phyloP scores from a whole-genome alignment of 2,888 invertebrate genomes.

The Tipula helvola region DNA sequence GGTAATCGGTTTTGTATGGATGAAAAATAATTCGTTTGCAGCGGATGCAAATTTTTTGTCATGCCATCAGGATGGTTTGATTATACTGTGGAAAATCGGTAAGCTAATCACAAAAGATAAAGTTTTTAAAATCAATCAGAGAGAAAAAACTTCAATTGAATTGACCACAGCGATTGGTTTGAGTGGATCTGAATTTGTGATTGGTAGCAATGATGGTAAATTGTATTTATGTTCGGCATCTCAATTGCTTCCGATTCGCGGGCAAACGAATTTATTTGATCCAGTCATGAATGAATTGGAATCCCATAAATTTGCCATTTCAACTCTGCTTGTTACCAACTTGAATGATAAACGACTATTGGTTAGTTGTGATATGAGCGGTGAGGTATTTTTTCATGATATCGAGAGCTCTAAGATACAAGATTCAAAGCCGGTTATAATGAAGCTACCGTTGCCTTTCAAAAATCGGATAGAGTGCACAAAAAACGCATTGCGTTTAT shows the following conservation, averaged over 20 bases:
- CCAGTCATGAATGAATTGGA: conserved; percentile 21
- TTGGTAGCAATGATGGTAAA: conserved; percentile 30
- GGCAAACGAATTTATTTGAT: conserved; percentile 15
- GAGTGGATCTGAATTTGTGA: conserved; percentile 24
- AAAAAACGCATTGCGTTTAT: conserved; percentile 26
- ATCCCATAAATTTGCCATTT: conserved; percentile 28
- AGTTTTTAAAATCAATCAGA: conserved; percentile 17
- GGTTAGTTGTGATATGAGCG: conserved; percentile 32
- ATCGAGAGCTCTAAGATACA: conserved; percentile 20
- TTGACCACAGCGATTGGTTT: conserved; percentile 25
- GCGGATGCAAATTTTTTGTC: conserved; percentile 21
- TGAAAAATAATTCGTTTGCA: conserved; percentile 20
- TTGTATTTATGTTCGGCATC: conserved; percentile 26
- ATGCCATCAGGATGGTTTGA: conserved; percentile 28
- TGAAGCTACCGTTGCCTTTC: conserved; percentile 32
- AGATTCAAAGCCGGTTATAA: conserved; percentile 22
- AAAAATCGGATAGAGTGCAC: conserved; percentile 29
- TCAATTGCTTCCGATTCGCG: conserved; percentile 18
- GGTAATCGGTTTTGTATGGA: conserved; percentile 30
- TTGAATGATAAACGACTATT: conserved; percentile 23
- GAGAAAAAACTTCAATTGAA: conserved; percentile 16
- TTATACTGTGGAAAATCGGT: conserved; percentile 26
- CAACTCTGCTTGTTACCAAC: conserved; percentile 23
- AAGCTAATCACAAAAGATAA: conserved; percentile 24
- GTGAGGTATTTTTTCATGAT: conserved; percentile 30